Percentiles rank a stretch among this genome's conserved stretches.
Conservation (phyloP, 2,797 vertebrate genomes). For the Gastrophryne carolinensis region DNA sequence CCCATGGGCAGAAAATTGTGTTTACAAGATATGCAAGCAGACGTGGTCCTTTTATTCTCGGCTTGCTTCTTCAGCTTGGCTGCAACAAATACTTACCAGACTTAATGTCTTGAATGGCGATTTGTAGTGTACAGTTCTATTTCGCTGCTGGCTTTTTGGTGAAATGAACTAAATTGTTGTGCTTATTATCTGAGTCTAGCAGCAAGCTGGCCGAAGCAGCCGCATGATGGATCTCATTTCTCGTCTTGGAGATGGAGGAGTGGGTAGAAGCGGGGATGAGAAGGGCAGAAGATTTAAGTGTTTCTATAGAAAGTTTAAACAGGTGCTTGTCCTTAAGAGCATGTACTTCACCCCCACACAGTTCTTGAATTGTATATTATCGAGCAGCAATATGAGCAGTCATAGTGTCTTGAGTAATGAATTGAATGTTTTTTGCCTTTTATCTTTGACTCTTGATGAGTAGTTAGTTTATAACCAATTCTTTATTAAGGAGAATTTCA, state of each 20-base stretch:
- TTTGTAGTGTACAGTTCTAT: slow-evolving; percentile 7
- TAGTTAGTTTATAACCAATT: too few species aligned
- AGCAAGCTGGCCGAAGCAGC: slow-evolving; percentile 12
- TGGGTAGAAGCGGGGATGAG: not conserved
- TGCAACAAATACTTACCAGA: slow-evolving; percentile 14
- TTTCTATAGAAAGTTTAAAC: slow-evolving; percentile 30
- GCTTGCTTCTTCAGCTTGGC: not conserved
- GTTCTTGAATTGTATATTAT: too few species aligned
- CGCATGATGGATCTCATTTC: slow-evolving; percentile 19
- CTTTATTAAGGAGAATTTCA: too few species aligned
- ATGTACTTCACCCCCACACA: not conserved
- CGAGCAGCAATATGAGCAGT: too few species aligned
- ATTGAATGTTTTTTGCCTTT: too few species aligned
- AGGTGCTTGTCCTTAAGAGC: not conserved
- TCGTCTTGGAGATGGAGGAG: slow-evolving; percentile 3
- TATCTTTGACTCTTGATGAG: too few species aligned
- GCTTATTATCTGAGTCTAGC: slow-evolving; percentile 13
- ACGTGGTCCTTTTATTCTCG: not conserved
- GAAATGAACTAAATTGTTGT: slow-evolving; percentile 29
- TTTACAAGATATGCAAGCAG: slow-evolving; percentile 18
- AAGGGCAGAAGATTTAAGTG: too few species aligned
- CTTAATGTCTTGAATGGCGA: slow-evolving; percentile 12
- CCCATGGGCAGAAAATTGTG: slow-evolving; percentile 25
- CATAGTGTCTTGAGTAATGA: too few species aligned
- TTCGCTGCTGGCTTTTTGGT: slow-evolving; percentile 7